Evolutionary conservation across 2,113 vertebrate genomes (phyloP), one percentile per base, ranked within the genome.

Genomic region (Phyllopteryx taeniolatus): DNA sequence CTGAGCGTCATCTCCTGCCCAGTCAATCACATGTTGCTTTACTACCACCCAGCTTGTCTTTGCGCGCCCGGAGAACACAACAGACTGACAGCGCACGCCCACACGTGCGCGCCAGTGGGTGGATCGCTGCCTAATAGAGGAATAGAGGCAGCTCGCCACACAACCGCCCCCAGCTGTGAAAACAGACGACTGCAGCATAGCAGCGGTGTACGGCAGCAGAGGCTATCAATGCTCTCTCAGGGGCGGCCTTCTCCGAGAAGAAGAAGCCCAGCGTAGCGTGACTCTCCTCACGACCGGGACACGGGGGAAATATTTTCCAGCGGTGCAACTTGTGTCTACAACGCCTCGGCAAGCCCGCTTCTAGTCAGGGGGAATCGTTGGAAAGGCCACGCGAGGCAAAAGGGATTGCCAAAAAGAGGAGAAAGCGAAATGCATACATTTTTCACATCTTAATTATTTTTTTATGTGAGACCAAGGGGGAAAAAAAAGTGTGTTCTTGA

Each of bases 301-400:
- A 87, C 57, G 70, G 68, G 81, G 82, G 81, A 82, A 82, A 77
- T 87, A 83, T 89, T 84, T 85, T 91, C 88, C 89, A 82, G 87
- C 86, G 85, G 80, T 89, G 74, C 56, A 85, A 85, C 85, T 86
- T 88, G 87, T 86, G 87, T 71, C 75, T 78, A 80, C 73, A 77
- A 82, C 80, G 79, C 73, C 72, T 77, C 77, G 79, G 80, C 75
- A 75, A 84, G 84, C 4, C 77, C 74, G 44, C 27, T 71, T 62
- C 79, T 82, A 80, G 79, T 77, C 70, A 75, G 10, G 3, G 73
- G 63, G 71, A 79, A 80, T 83, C 80, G 77, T 27, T 74, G 70
- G 76, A 75, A 67, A 78, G 73, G 71, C 51, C 46, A 75, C 61
- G 22, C 67, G 35, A 74, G 75, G 80, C 66, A 81, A 83, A 86